Percentiles rank a stretch among this genome's conserved stretches.
phyloP scores from a whole-genome alignment of 2,113 vertebrate species.

The Anolis carolinensis region DNA sequence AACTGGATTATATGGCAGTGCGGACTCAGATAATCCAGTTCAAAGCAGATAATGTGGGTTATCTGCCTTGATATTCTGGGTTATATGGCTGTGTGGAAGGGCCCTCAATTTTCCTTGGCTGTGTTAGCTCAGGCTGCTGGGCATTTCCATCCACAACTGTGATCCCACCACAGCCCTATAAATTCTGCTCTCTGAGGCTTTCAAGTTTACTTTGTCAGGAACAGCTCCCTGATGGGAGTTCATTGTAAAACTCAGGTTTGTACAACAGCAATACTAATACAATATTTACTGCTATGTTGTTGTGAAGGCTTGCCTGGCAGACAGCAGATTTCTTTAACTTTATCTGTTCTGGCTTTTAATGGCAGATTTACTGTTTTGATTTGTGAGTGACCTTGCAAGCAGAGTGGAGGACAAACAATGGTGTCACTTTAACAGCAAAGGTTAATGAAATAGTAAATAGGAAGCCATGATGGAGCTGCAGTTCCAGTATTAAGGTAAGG shows the following conservation, averaged over 20 bases:
- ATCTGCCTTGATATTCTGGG: no score
- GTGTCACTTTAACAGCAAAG: background rate
- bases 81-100: no score
- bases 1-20: no score
- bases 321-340: background rate
- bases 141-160: no score
- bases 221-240: background rate
- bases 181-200: background rate
- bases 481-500: background rate
- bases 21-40: no score
- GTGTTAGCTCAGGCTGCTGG: no score
- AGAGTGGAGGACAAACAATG: background rate
- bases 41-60: no score
- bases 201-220: background rate
- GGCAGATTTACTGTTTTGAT: background rate
- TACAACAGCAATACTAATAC: background rate
- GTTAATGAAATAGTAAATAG: slow-evolving; percentile 4
- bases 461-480: background rate
- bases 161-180: background rate
- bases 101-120: no score
- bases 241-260: background rate
- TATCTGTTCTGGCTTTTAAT: background rate
- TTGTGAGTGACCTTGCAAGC: background rate
- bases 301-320: background rate
- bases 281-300: background rate